Base-by-base conservation (phyloP, 2,113 vertebrate species). In the Uropsilus gracilis region DNA sequence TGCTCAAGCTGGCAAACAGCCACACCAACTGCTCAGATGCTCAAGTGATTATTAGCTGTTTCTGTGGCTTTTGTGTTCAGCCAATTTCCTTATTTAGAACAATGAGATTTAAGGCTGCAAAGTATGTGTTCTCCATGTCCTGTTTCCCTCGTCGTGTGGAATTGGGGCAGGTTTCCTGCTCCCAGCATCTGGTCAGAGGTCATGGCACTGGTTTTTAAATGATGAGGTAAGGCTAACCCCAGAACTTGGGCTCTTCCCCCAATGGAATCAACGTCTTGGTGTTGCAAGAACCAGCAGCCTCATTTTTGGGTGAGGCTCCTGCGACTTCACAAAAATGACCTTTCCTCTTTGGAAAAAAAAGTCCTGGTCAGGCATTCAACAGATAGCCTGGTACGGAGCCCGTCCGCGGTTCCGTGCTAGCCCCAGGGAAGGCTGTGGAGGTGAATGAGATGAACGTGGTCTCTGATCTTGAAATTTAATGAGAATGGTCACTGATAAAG, bases 121-220 rank as follows among this genome's bases (percentile, higher is more conserved):
- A 88, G 32, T 82, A 34, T 42, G 37, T 53, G 76, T 66, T 92
- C 26, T 85, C 16, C 53, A 37, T 44, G 17, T 95, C 91, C 91
- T 86, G 37, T 88, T 86, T 86, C 11, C 24, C 37, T 63, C 26
- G 82, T 86, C 20, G 44, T 76, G 30, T 42, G 75, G 53, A 77
- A 66, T 72, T 32, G 68, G 83, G 57, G 64, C 8, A 66, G 34
- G 22, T 48, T 24, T 76, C n/a, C 24, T 26, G 46, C 72, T 86
- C 66, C 64, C 76, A 66, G 39, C 94, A 86, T 75, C 50, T 64
- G 94, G 90, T 78, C 88, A 95, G 80, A 96, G 94, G 77, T 95
- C 90, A 83, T 1, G 18, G 32, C 77, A 86, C 42, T 63, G 18
- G n/a, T 30, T 68, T 64, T 93, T n/a, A 55, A 66, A 50, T 55